These are phyloP conservation scores for Epirrita christyi DNA, from an alignment of 2,888 invertebrate genomes.

Conservation along the genomic window DNA sequence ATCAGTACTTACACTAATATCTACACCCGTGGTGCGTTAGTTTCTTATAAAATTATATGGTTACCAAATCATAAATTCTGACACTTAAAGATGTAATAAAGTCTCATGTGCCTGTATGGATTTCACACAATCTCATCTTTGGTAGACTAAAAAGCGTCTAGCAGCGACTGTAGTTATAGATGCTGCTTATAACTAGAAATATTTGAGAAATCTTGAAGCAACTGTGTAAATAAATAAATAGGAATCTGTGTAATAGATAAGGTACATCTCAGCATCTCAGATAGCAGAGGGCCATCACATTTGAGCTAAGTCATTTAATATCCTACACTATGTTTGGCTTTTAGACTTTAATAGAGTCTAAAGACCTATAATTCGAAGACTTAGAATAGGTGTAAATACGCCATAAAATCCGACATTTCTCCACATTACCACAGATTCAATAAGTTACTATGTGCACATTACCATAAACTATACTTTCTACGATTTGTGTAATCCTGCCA, in stretches of 20 bases:
- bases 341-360: not conserved
- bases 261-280: not conserved
- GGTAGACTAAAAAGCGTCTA: no score
- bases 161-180: no score
- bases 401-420: not conserved
- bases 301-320: not conserved
- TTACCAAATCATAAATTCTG: no score
- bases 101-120: no score
- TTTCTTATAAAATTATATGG: no score
- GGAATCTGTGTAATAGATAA: not conserved
- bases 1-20: no score
- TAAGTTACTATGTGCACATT: not conserved
- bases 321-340: not conserved
- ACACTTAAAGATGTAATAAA: no score
- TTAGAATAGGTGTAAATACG: not conserved
- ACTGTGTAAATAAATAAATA: not conserved
- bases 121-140: no score
- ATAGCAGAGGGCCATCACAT: not conserved
- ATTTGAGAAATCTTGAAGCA: no score
- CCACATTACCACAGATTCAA: not conserved
- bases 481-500: not conserved
- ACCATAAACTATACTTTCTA: not conserved
- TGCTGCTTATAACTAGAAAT: no score
- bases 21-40: no score
- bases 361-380: not conserved